Percentiles rank a stretch among this genome's conserved stretches.
Evolutionary conservation across 2,113 vertebrate species (phyloP).

Genomic region (Plectropomus leopardus): DNA sequence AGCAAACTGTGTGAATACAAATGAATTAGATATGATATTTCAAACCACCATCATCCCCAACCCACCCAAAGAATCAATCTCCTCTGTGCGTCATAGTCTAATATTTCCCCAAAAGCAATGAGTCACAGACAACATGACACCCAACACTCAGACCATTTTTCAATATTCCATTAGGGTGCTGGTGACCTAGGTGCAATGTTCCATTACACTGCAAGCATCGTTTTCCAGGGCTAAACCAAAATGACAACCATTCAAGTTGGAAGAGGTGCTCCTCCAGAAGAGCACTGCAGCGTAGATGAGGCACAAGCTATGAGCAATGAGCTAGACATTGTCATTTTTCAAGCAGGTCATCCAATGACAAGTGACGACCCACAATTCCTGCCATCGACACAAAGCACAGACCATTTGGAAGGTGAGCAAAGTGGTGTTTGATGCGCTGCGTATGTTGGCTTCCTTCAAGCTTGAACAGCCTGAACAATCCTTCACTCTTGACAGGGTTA

Average conservation of each 20-base stretch:
- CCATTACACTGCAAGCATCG: slow-evolving; percentile 58
- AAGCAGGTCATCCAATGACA: slow-evolving; percentile 59
- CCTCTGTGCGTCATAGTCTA: slow-evolving; percentile 24
- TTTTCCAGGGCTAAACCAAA: slow-evolving; percentile 61
- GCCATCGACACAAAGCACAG: slow-evolving; percentile 50
- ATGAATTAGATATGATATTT: slow-evolving; percentile 17
- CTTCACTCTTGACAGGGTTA: slow-evolving; percentile 70
- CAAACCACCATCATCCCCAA: slow-evolving; percentile 11
- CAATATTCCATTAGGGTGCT: slow-evolving; percentile 72
- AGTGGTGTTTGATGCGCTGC: slow-evolving; percentile 45
- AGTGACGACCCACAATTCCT: slow-evolving; percentile 46
- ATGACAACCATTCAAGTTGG: slow-evolving; percentile 62
- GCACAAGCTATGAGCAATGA: slow-evolving; percentile 56
- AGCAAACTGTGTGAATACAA: slow-evolving; percentile 34
- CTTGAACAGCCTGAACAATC: slow-evolving; percentile 39
- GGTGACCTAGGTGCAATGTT: slow-evolving; percentile 63
- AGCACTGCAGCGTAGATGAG: slow-evolving; percentile 33
- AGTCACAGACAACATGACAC: slow-evolving; percentile 53
- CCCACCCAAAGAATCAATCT: slow-evolving; percentile 39
- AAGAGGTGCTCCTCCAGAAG: slow-evolving; percentile 38
- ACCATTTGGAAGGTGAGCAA: slow-evolving; percentile 56
- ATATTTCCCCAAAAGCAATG: slow-evolving; percentile 55
- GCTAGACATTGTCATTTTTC: slow-evolving; percentile 61
- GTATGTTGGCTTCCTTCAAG: slow-evolving; percentile 51
- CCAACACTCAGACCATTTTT: slow-evolving; percentile 68